These are phyloP conservation scores for Micrastur ruficollis DNA, from an alignment of 2,797 vertebrate species.

Conservation along the genomic window DNA sequence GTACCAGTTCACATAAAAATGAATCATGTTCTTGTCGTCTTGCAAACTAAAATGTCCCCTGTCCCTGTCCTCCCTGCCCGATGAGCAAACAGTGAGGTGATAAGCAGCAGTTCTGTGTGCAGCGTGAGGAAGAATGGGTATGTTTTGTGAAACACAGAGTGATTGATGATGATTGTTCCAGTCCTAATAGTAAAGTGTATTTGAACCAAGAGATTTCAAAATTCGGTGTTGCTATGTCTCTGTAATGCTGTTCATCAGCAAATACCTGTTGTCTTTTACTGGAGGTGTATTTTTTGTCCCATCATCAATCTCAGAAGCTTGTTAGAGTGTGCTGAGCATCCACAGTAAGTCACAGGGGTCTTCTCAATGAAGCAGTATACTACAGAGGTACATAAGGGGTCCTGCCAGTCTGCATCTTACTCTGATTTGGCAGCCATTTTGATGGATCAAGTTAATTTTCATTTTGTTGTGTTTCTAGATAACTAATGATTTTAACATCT, in stretches of 20 bases:
- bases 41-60: background rate
- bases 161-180: background rate
- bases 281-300: background rate
- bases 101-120: background rate
- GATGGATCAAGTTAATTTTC: background rate
- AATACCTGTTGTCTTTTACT: background rate
- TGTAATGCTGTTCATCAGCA: background rate
- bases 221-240: fast-evolving
- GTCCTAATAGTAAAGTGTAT: background rate
- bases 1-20: background rate
- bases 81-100: background rate
- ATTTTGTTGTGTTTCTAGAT: background rate
- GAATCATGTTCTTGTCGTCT: background rate
- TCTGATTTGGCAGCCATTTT: background rate
- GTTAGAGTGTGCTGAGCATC: background rate
- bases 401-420: background rate
- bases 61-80: background rate
- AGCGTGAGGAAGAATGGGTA: fast-evolving
- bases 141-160: background rate
- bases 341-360: too few relatives aligned
- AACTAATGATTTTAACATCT: background rate
- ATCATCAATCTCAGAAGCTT: background rate
- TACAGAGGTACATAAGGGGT: background rate
- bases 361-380: background rate
- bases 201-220: background rate